Conservation (phyloP, 1,140 invertebrate species). For the Drosophila kepulauana region DNA sequence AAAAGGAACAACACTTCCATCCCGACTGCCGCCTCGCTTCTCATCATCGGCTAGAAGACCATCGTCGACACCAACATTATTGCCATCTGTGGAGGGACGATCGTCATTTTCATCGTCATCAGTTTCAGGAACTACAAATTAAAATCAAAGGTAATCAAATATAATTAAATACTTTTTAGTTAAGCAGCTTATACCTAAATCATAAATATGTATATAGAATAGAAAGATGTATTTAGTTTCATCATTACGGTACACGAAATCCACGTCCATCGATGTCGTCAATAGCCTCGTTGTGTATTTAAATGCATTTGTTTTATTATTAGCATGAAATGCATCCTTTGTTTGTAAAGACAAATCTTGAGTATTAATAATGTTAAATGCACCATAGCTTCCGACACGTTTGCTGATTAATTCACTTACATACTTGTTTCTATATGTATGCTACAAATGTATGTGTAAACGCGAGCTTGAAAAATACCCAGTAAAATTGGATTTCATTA, state of each 20-base stretch:
- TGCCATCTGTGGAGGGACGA: constrained; percentile 74
- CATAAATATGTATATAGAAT: not conserved
- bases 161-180: not conserved
- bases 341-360: constrained; percentile 1
- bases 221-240: not conserved
- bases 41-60: constrained; percentile 77
- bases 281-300: constrained; percentile 39
- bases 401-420: constrained; percentile 31
- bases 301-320: not conserved
- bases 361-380: no score
- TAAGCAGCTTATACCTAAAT: not conserved
- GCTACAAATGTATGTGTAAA: constrained; percentile 4
- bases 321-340: not conserved
- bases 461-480: constrained; percentile 18
- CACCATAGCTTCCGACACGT: constrained; percentile 22
- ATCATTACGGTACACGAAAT: constrained; percentile 42
- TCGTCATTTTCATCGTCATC: constrained; percentile 85
- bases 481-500: not conserved
- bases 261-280: constrained; percentile 44
- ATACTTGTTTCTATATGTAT: constrained; percentile 1
- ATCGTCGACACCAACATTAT: constrained; percentile 86
- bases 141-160: constrained; percentile 5
- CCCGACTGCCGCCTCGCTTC: constrained; percentile 13
- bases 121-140: constrained; percentile 72
- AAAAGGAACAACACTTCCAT: constrained; percentile 27